Evolutionary conservation across 2,797 vertebrate species (phyloP), one percentile per base, ranked within the genome.

Genomic region (Hoplostethus atlanticus): DNA sequence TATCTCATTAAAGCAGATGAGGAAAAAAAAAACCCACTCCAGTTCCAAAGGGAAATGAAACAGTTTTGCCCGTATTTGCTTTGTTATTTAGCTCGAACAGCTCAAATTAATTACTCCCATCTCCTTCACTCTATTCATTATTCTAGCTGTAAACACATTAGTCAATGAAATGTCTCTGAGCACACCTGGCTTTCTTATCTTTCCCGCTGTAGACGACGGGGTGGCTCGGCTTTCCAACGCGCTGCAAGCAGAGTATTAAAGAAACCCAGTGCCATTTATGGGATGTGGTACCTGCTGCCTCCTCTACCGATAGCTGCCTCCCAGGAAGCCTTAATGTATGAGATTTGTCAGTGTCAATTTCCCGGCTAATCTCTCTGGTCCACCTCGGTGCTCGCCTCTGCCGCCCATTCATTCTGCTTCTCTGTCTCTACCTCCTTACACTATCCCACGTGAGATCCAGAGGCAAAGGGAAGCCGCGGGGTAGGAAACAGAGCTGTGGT

Each of bases 341-440:
- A 91, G 87, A 95, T 95, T 94, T 95, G 83, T 96, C 94, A 95
- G 93, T 95, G 92, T 95, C 93, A 95, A 90, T 84, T 92, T 77
- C 74, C 68, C 75, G 55, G 64, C 84, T 96, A 94, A 95, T 96
- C 91, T 97, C 93, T 94, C 87, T 78, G 73, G 88, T 85, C 70
- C 92, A 84, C 91, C 86, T 94, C 92, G 89, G 90, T 64, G 64
- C 76, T 80, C 70, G 87, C 88, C 87, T 64, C 86, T 78, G 88
- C 80, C 52, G 80, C 84, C 79, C 87, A 81, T 94, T 94, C 85
- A 90, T 91, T 93, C 87, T 70, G 61, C 76, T 10, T 71, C 82
- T 76, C 77, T 68, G 83, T 81, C 73, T 75, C 74, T 75, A 80
- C 64, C 84, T 75, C 78, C 85, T 84, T 76, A 17, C 79, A 40